These are phyloP conservation scores for Callionymus lyra DNA, from an alignment of 2,113 vertebrate genomes.

Conservation along the genomic window DNA sequence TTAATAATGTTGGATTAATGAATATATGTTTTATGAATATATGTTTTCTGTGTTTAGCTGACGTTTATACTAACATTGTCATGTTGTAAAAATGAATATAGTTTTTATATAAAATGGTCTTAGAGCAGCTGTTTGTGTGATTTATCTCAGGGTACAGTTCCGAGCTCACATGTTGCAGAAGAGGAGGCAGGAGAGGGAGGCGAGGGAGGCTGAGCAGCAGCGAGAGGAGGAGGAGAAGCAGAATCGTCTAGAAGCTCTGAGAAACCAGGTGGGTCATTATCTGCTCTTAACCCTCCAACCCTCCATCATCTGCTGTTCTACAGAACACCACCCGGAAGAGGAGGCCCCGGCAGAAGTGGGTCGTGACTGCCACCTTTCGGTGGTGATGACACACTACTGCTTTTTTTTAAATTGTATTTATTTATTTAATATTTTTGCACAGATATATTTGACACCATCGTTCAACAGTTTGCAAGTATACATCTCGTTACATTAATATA, in stretches of 20 bases:
- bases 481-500: too few relatives aligned
- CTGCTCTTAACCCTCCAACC: constrained; percentile 11
- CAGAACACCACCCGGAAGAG: constrained; percentile 8
- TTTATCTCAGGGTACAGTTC: constrained; percentile 70
- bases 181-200: constrained; percentile 59
- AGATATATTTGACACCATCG: too few relatives aligned
- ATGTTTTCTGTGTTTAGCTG: too few relatives aligned
- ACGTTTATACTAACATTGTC: too few relatives aligned
- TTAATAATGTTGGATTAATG: too few relatives aligned
- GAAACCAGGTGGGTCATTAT: constrained; percentile 74
- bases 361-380: constrained; percentile 53
- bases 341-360: constrained; percentile 7
- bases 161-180: constrained; percentile 63
- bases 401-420: not conserved
- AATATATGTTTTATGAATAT: too few relatives aligned
- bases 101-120: too few relatives aligned
- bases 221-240: constrained; percentile 57
- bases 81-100: too few relatives aligned
- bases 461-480: too few relatives aligned
- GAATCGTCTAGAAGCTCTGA: constrained; percentile 68
- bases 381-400: constrained; percentile 7
- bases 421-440: too few relatives aligned
- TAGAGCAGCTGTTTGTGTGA: too few relatives aligned
- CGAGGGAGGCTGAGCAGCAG: constrained; percentile 49
- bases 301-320: constrained; percentile 16